phyloP scores from a whole-genome alignment of 2,113 vertebrate genomes.

The Alectura lathami region DNA sequence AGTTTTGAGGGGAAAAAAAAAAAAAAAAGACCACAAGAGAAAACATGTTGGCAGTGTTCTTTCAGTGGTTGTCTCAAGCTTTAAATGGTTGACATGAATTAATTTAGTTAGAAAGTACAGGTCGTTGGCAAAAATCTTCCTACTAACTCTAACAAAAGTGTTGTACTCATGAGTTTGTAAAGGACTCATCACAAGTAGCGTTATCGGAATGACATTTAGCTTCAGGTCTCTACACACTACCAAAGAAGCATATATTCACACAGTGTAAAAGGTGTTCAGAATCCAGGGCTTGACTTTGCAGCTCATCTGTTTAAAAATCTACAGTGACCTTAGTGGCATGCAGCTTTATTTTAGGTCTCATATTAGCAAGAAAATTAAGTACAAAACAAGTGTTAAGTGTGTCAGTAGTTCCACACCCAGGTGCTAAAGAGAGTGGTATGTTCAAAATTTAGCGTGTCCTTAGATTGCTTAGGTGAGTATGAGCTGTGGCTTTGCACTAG shows the following conservation, averaged over 20 bases:
- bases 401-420: not conserved
- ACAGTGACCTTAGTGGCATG: not conserved
- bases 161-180: not conserved
- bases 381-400: rapidly evolving
- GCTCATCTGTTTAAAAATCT: not conserved
- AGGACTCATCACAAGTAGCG: not conserved
- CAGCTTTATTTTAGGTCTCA: not conserved
- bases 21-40: not conserved
- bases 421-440: not conserved
- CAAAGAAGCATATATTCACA: rapidly evolving
- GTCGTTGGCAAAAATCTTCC: not conserved
- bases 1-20: not conserved
- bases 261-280: not conserved
- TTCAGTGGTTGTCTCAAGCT: not conserved
- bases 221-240: not conserved
- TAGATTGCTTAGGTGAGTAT: not conserved
- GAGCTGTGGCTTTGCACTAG: not conserved
- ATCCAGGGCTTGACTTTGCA: not conserved
- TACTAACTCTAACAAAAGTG: not conserved
- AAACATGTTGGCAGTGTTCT: not conserved
- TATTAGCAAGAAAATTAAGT: not conserved
- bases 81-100: not conserved
- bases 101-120: not conserved
- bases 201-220: not conserved
- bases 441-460: not conserved